phyloP scores from a whole-genome alignment of 2,113 vertebrate species.

The Carassius gibelio region DNA sequence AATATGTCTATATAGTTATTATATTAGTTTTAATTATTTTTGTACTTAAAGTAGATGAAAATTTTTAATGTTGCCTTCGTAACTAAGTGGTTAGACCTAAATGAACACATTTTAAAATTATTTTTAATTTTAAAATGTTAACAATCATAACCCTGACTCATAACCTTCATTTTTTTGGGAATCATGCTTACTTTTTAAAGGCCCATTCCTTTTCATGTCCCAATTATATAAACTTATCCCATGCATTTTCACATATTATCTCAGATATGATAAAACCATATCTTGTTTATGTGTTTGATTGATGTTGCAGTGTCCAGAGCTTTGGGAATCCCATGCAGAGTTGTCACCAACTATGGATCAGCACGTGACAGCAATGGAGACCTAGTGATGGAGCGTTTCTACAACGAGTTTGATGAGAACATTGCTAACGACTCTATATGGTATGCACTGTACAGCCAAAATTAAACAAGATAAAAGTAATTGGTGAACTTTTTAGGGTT shows the following conservation, averaged over 20 bases:
- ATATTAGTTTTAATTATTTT: too few species aligned
- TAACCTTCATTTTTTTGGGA: neutral
- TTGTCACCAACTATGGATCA: conserved; percentile 88
- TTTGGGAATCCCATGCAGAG: conserved; percentile 83
- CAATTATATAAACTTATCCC: neutral
- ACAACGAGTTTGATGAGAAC: conserved; percentile 64
- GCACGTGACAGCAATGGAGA: conserved; percentile 86
- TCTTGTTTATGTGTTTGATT: neutral
- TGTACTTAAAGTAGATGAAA: too few species aligned
- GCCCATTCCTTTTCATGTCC: neutral
- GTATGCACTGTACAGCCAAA: conserved; percentile 67
- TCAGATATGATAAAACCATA: neutral
- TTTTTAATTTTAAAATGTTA: neutral
- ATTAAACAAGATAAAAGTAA: neutral
- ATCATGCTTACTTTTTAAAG: neutral
- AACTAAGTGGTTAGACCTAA: too few species aligned
- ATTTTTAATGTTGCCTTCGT: too few species aligned
- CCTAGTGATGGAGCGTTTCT: conserved; percentile 82
- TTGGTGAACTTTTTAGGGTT: neutral
- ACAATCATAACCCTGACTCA: neutral
- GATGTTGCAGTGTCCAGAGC: conserved; percentile 79
- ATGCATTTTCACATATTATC: neutral
- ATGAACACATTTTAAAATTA: too few species aligned
- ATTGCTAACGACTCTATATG: conserved; percentile 81
- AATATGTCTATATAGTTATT: too few species aligned